These are phyloP conservation scores for Hassar affinis DNA, from an alignment of 2,113 vertebrate species.

Conservation along the genomic window DNA sequence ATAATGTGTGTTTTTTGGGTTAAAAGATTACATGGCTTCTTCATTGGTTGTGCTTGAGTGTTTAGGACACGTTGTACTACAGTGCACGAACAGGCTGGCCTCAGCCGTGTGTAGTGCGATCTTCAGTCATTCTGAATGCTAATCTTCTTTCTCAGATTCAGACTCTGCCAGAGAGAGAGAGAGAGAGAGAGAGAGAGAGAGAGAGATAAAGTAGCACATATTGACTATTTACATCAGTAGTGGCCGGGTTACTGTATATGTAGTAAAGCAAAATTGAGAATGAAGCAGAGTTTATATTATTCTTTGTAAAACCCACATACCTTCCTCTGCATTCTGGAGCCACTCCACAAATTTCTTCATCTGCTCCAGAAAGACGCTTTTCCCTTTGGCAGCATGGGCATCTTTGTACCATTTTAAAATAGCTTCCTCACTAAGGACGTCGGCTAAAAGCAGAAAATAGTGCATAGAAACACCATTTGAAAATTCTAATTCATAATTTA, in stretches of 20 bases:
- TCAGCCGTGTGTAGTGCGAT: slow-evolving; percentile 16
- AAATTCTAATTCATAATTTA: background rate
- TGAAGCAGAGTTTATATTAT: background rate
- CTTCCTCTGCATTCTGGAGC: slow-evolving; percentile 91
- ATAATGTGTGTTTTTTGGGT: slow-evolving; percentile 64
- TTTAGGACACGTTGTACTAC: slow-evolving; percentile 68
- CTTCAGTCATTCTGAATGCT: slow-evolving; percentile 49
- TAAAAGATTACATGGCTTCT: slow-evolving; percentile 68
- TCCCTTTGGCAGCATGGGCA: slow-evolving; percentile 85
- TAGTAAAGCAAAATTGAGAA: background rate
- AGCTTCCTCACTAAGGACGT: slow-evolving; percentile 89
- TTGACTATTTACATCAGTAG: background rate
- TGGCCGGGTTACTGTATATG: background rate
- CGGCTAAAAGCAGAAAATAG: slow-evolving; percentile 70
- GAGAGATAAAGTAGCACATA: slow-evolving; percentile 6
- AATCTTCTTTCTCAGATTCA: slow-evolving; percentile 86
- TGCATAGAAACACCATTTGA: background rate
- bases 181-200: background rate
- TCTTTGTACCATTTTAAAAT: slow-evolving; percentile 92
- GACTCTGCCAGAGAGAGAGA: slow-evolving; percentile 74
- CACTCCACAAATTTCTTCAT: slow-evolving; percentile 95
- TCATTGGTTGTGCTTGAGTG: slow-evolving; percentile 71
- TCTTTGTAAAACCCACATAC: slow-evolving; percentile 57
- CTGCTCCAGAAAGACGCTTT: slow-evolving; percentile 90
- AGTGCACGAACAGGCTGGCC: slow-evolving; percentile 60